Conservation (phyloP, 2,113 vertebrate species). For the Thalassoma bifasciatum region DNA sequence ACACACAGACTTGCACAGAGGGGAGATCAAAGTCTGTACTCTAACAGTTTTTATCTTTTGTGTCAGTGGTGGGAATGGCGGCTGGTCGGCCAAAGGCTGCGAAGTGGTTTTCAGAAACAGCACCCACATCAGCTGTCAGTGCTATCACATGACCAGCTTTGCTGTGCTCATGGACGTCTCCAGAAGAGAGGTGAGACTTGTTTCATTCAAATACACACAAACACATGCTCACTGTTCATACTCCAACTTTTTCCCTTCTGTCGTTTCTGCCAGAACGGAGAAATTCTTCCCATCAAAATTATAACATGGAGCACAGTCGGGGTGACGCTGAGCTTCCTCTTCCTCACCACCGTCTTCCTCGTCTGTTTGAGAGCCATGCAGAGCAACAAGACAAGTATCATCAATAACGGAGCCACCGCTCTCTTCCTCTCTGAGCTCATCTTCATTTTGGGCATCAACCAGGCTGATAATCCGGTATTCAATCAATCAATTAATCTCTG, state of each 20-base stretch:
- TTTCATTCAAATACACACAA: not conserved
- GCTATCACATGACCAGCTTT: slow-evolving; percentile 95
- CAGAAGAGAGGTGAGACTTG: slow-evolving; percentile 86
- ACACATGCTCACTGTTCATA: not conserved
- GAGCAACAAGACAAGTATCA: slow-evolving; percentile 91
- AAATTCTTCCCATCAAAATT: slow-evolving; percentile 91
- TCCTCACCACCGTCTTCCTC: slow-evolving; percentile 89
- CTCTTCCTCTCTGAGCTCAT: slow-evolving; percentile 91
- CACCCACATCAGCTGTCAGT: slow-evolving; percentile 96
- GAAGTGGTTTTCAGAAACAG: slow-evolving; percentile 92
- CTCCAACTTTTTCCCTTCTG: not conserved
- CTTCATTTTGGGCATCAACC: slow-evolving; percentile 95
- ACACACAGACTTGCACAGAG: not conserved
- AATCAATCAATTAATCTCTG: not conserved
- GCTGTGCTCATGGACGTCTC: slow-evolving; percentile 97
- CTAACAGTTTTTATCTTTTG: not conserved
- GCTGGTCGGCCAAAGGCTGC: slow-evolving; percentile 94
- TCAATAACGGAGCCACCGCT: slow-evolving; percentile 85
- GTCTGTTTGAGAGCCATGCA: slow-evolving; percentile 83
- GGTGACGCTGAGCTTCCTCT: slow-evolving; percentile 88
- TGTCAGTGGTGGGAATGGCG: slow-evolving; percentile 78
- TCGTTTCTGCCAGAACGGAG: slow-evolving; percentile 86
- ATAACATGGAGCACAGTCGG: slow-evolving; percentile 89
- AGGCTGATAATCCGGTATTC: slow-evolving; percentile 90
- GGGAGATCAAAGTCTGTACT: not conserved